These are phyloP conservation scores for Vanacampus margaritifer DNA, from an alignment of 2,113 vertebrate genomes.

Conservation along the genomic window DNA sequence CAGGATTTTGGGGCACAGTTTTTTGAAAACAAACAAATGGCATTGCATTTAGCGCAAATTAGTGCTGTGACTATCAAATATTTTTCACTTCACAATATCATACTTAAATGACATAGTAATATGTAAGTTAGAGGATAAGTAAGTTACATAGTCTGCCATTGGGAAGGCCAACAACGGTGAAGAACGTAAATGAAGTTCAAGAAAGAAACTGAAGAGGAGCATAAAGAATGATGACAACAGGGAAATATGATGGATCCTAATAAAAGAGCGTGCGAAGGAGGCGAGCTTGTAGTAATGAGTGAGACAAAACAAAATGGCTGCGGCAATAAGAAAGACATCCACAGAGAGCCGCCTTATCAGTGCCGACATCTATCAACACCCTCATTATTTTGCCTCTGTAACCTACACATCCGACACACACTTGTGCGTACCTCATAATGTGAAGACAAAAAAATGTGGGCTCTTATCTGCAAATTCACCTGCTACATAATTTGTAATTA, in stretches of 20 bases:
- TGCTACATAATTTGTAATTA: neutral
- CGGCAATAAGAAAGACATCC: slow-evolving; percentile 16
- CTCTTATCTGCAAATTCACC: neutral
- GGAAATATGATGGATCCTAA: slow-evolving; percentile 22
- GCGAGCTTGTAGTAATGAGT: slow-evolving; percentile 24
- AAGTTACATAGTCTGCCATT: too few species aligned
- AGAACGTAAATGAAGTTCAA: neutral
- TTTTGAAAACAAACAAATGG: too few species aligned
- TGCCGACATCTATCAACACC: slow-evolving; percentile 32
- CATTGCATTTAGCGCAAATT: too few species aligned
- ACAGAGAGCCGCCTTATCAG: slow-evolving; percentile 14
- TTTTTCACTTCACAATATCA: too few species aligned
- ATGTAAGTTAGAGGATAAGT: too few species aligned
- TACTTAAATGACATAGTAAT: too few species aligned
- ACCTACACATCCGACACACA: neutral
- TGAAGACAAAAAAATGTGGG: neutral
- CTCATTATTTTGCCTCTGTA: slow-evolving; percentile 28
- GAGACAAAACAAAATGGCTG: slow-evolving; percentile 24
- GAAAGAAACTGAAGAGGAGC: slow-evolving; percentile 3
- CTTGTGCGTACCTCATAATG: too few species aligned
- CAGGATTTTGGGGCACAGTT: too few species aligned
- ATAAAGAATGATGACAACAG: slow-evolving; percentile 15
- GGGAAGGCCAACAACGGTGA: too few species aligned
- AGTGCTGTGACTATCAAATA: too few species aligned
- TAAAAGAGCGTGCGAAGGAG: slow-evolving; percentile 21